Evolutionary conservation across 1,140 invertebrate genomes (phyloP).

Genomic region (Drosophila sp.): DNA sequence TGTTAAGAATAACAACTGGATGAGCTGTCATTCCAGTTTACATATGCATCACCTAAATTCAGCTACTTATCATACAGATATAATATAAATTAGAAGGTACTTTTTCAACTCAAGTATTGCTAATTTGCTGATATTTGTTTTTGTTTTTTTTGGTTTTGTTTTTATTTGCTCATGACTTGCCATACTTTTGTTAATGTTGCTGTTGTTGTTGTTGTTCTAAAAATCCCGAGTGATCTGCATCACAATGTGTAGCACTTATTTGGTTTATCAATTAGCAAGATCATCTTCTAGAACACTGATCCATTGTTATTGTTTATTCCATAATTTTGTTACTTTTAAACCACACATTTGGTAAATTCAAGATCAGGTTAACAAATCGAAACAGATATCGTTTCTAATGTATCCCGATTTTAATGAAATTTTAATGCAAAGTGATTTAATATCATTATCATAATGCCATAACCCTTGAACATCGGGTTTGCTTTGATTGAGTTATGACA

Average conservation of each 20-base stretch:
- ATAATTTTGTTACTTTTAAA: too few relatives aligned
- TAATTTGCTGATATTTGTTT: constrained; percentile 23
- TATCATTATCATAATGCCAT: too few relatives aligned
- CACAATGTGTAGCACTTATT: neutral
- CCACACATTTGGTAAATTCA: too few relatives aligned
- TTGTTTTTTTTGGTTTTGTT: constrained; percentile 6
- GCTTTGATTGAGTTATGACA: too few relatives aligned
- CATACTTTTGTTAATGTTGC: neutral
- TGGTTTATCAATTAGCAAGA: constrained; percentile 3
- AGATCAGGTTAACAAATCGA: too few relatives aligned
- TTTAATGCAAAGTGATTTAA: too few relatives aligned
- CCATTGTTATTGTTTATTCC: neutral
- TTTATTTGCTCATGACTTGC: constrained; percentile 3
- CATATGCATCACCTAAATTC: constrained; percentile 19
- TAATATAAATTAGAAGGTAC: constrained; percentile 23
- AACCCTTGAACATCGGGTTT: too few relatives aligned
- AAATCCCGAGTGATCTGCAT: neutral
- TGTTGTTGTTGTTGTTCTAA: neutral
- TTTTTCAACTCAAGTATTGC: constrained; percentile 23
- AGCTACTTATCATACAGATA: constrained; percentile 3
- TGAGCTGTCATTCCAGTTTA: constrained; percentile 26
- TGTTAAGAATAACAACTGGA: constrained; percentile 26
- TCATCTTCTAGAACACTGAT: neutral
- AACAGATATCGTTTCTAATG: too few relatives aligned
- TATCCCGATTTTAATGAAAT: too few relatives aligned